phyloP scores from a whole-genome alignment of 1,140 invertebrate genomes.

The Amphibalanus amphitrite region DNA sequence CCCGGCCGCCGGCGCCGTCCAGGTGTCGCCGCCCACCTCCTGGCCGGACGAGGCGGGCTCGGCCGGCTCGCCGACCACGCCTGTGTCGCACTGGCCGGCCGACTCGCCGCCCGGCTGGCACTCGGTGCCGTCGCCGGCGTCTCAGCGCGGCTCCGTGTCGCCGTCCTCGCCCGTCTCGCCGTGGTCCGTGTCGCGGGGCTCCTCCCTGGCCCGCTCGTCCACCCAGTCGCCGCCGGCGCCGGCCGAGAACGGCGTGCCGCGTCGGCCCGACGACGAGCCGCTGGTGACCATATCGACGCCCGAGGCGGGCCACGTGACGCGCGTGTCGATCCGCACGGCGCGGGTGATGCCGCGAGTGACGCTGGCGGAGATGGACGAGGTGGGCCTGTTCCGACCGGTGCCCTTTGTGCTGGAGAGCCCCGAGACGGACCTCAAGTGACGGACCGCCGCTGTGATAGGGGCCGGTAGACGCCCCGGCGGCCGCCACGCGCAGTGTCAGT shows the following conservation, averaged over 20 bases:
- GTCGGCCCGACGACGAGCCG: neutral
- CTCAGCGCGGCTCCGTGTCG: neutral
- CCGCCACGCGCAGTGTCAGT: no score
- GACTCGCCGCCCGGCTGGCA: neutral
- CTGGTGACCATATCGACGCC: neutral
- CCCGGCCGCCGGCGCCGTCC: no score
- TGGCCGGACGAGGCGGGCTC: neutral
- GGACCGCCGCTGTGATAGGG: no score
- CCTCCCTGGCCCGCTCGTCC: no score
- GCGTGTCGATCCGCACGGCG: neutral
- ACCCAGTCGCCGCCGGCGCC: no score
- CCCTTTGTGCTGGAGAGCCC: neutral
- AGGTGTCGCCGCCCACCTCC: neutral
- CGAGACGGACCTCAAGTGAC: neutral
- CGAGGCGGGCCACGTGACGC: neutral
- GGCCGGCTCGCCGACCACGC: neutral
- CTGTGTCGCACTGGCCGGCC: neutral
- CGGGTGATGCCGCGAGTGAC: neutral
- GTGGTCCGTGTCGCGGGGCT: neutral
- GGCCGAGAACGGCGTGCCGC: neutral
- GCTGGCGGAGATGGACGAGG: neutral
- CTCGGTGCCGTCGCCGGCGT: neutral
- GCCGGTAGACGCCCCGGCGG: no score
- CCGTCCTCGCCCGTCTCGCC: neutral
- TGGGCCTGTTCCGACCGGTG: neutral